Conservation (phyloP, 2,888 invertebrate species). For the Folsomia manolachei region DNA sequence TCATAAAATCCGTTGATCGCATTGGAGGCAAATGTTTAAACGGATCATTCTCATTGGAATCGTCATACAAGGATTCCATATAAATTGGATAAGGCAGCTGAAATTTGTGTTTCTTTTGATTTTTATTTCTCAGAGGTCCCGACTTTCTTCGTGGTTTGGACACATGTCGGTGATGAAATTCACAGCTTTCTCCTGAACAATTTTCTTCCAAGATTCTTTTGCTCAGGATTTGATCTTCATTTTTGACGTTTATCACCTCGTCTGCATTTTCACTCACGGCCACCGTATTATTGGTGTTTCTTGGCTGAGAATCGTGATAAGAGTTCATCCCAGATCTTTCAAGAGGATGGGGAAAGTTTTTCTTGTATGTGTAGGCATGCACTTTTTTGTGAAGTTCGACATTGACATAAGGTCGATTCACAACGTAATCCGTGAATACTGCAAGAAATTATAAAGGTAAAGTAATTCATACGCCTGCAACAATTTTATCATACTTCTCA, state of each 20-base stretch:
- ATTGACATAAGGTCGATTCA: slow-evolving; percentile 37
- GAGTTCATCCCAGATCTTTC: slow-evolving; percentile 17
- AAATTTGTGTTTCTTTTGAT: not conserved
- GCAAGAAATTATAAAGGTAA: not conserved
- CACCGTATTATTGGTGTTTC: not conserved
- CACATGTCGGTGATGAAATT: not conserved
- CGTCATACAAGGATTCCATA: slow-evolving; percentile 30
- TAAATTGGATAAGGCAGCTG: slow-evolving; percentile 31
- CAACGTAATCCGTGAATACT: slow-evolving; percentile 39
- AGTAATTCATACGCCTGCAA: not conserved
- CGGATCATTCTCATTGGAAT: slow-evolving; percentile 14
- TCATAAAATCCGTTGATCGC: not conserved
- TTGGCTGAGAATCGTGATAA: too few relatives aligned
- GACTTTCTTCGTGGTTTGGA: not conserved
- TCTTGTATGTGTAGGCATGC: not conserved
- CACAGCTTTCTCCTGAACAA: not conserved
- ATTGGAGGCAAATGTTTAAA: slow-evolving; percentile 30
- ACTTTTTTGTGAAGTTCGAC: slow-evolving; percentile 28
- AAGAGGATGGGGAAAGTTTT: not conserved
- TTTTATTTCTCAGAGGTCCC: not conserved
- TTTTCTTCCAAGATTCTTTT: not conserved
- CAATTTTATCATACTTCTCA: slow-evolving; percentile 12
- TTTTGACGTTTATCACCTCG: not conserved
- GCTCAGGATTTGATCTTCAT: not conserved
- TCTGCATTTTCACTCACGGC: not conserved